Percentiles rank a stretch among this genome's conserved stretches.
Conservation (phyloP, 2,888 invertebrate genomes). For the Drosophila quinaria region DNA sequence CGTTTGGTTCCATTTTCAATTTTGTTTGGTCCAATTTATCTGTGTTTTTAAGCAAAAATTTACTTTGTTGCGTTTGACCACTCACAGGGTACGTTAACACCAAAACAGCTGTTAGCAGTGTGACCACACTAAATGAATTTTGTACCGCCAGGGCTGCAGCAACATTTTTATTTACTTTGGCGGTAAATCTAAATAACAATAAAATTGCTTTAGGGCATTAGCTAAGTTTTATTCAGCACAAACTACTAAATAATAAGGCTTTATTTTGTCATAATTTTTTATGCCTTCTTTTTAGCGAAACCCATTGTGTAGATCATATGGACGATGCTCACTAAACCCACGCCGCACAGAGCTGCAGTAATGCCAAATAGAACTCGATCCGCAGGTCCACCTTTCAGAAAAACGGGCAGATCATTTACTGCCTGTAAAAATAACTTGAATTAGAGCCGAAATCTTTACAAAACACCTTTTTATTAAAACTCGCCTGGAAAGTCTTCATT, state of each 20-base stretch:
- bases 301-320: constrained; percentile 83
- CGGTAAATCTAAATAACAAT: constrained; percentile 28
- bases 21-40: constrained; percentile 19
- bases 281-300: constrained; percentile 83
- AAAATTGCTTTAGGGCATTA: constrained; percentile 9
- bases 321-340: constrained; percentile 80
- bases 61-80: constrained; percentile 59
- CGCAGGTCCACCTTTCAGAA: constrained; percentile 84
- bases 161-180: not conserved
- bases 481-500: constrained; percentile 84
- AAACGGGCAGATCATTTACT: constrained; percentile 83
- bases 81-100: constrained; percentile 32
- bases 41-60: constrained; percentile 26
- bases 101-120: constrained; percentile 44
- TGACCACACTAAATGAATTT: not conserved
- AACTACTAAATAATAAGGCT: constrained; percentile 1
- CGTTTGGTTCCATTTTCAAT: constrained; percentile 84
- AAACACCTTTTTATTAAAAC: not conserved
- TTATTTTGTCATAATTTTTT: constrained; percentile 28
- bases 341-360: constrained; percentile 83
- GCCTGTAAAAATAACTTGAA: constrained; percentile 70
- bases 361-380: constrained; percentile 84
- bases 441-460: not conserved
- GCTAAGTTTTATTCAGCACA: not conserved
- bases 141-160: not conserved